Base-by-base conservation (phyloP, 1,140 invertebrate genomes). In the Goniozus legneri region DNA sequence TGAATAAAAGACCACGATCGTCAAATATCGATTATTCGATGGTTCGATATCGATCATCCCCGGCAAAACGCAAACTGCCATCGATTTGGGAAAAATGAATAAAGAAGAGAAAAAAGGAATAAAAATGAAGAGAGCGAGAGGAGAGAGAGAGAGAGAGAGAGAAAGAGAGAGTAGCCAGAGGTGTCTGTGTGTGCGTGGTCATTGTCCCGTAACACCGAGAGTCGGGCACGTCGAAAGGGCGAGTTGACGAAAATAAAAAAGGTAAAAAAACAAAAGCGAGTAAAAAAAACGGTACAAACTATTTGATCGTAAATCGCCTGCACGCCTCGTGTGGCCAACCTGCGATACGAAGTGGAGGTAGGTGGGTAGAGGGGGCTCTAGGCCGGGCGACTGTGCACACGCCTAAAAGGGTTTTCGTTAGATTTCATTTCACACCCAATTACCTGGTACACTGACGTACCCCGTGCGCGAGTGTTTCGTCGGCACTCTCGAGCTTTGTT, bases 401-500 rank as follows among this genome's bases (percentile, higher is more conserved):
- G 71, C 70, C 70, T 71, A 73, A 72, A 73, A 73, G 72, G 65
- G 60, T 75, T 75, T 75, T 73, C 69, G 69, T 75, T 75, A 73
- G 71, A 75, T 72, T 75, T 75, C 69, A 72, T 75, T 75, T 75
- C 67, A 73, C 71, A 71, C 65, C 70, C 69, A 75, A 75, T 75
- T 73, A 73, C 64, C 58, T 56, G 48, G 54, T 56, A 59, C 54
- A 67, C 62, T n/a, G n/a, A n/a, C n/a, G n/a, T n/a, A n/a, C n/a
- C n/a, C n/a, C n/a, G n/a, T n/a, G n/a, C n/a, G n/a, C n/a, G n/a
- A n/a, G n/a, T n/a, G n/a, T n/a, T n/a, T n/a, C n/a, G n/a, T n/a
- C n/a, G n/a, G n/a, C n/a, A n/a, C n/a, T n/a, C n/a, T n/a, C n/a
- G n/a, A n/a, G n/a, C n/a, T n/a, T n/a, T n/a, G n/a, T n/a, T n/a